Conservation (phyloP, 2,797 vertebrate genomes). For the Gymnoscopelus microlampas region DNA sequence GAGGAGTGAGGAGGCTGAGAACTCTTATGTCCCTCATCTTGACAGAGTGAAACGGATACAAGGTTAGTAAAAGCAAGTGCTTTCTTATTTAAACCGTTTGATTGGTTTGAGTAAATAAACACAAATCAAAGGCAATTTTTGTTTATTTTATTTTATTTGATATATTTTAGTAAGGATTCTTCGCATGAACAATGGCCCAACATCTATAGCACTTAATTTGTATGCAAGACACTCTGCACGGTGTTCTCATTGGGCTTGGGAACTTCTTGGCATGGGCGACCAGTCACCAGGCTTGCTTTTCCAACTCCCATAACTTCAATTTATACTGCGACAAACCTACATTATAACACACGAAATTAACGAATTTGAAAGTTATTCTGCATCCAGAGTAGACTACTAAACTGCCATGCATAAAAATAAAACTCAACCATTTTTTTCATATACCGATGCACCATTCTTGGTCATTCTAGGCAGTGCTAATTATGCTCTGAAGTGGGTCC, state of each 20-base stretch:
- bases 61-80: slow-evolving; percentile 78
- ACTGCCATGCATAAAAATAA: too few species aligned
- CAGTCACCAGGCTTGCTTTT: slow-evolving; percentile 26
- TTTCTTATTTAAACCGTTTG: slow-evolving; percentile 14
- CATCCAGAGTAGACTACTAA: too few species aligned
- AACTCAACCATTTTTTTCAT: slow-evolving; percentile 20
- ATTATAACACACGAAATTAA: not conserved
- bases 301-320: slow-evolving; percentile 61
- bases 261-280: slow-evolving; percentile 44
- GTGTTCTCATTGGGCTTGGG: slow-evolving; percentile 40
- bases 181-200: too few species aligned
- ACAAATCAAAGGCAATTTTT: not conserved
- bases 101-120: slow-evolving; percentile 15
- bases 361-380: not conserved
- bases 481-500: slow-evolving; percentile 64
- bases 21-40: slow-evolving; percentile 45
- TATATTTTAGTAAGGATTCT: too few species aligned
- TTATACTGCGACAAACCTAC: slow-evolving; percentile 32
- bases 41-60: slow-evolving; percentile 65
- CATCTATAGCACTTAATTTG: slow-evolving; percentile 52
- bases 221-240: slow-evolving; percentile 63
- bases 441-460: slow-evolving; percentile 63
- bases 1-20: slow-evolving; percentile 52
- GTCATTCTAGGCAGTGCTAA: slow-evolving; percentile 61
- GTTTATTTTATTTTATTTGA: too few species aligned